Base-by-base conservation (phyloP, 2,113 vertebrate species). In the Passerina amoena region DNA sequence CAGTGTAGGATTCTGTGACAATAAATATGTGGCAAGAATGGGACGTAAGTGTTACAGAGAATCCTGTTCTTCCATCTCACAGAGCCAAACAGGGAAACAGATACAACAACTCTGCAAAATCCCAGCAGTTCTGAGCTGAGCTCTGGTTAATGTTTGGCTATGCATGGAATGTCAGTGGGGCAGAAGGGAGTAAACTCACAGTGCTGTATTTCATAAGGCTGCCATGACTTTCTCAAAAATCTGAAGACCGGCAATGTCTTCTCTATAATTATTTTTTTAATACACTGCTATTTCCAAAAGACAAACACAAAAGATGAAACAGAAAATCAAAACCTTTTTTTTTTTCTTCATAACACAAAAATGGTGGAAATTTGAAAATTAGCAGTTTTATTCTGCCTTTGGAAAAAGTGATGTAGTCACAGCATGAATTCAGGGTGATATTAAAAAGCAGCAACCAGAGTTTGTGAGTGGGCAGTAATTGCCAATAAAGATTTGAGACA, bases 71-170 rank as follows among this genome's bases (percentile, higher is more conserved):
- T 80, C n/a, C 2, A 25, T 73, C 68, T 53, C 68, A 37, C 4
- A 56, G 2, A 45, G 42, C 45, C 33, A 64, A 38, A 27, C 1
- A 10, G 72, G 59, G 40, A 56, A 76, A 50, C 6, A 23, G 35
- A 79, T 10, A 40, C 12, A 54, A 24, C 54, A 70, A 33, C 70
- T 70, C 78, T 82, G 78, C n/a, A 84, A 30, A 94, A 59, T 8
- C 35, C 57, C 87, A 76, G 81, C 76, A 48, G 25, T 9, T 65
- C 68, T 65, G n/a, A 71, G 18, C 45, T 69, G 68, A 66, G 47
- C 31, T 82, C 82, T 84, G 51, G 65, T 78, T 89, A 59, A 70
- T 91, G 69, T 82, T 94, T 87, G 93, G 84, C 93, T 88, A 76
- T 57, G 63, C 25, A 15, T 42, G 60, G 90, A 89, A 92, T 78